These are phyloP conservation scores for Sebastolobus alascanus DNA, from an alignment of 2,797 vertebrate species.

Conservation along the genomic window DNA sequence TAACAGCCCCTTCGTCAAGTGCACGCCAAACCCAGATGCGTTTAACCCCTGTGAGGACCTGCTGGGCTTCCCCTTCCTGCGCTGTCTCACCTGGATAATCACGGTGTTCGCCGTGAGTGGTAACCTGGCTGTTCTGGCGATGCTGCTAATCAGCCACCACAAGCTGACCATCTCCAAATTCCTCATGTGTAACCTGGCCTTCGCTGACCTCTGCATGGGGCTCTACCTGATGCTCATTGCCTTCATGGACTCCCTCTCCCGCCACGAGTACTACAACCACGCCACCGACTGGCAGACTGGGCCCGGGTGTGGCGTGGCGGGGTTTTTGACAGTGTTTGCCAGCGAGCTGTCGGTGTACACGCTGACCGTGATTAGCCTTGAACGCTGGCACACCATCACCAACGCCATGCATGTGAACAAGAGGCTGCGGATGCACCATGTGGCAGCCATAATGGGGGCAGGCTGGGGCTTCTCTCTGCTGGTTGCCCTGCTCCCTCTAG, in stretches of 20 bases:
- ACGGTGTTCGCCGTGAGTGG: constrained; percentile 87
- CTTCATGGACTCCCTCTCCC: constrained; percentile 88
- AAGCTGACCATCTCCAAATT: constrained; percentile 92
- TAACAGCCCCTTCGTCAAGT: constrained; percentile 84
- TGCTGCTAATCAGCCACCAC: constrained; percentile 88
- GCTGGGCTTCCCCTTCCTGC: constrained; percentile 89
- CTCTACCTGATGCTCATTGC: constrained; percentile 94
- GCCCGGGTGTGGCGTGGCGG: constrained; percentile 87
- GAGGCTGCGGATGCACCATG: constrained; percentile 88
- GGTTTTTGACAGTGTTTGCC: constrained; percentile 93
- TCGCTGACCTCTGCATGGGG: constrained; percentile 95
- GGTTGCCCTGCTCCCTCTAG: constrained; percentile 88
- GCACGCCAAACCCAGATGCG: constrained; percentile 89
- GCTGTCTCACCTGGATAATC: constrained; percentile 92
- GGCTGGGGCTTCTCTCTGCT: constrained; percentile 91
- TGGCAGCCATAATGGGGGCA: constrained; percentile 87
- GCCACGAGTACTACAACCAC: constrained; percentile 92
- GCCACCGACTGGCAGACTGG: constrained; percentile 94
- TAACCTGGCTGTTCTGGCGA: constrained; percentile 88
- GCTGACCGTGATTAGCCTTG: constrained; percentile 90
- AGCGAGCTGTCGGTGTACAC: constrained; percentile 95
- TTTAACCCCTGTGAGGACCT: constrained; percentile 96
- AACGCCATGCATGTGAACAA: constrained; percentile 92
- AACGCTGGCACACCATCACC: constrained; percentile 94
- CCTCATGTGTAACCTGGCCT: constrained; percentile 95